These are phyloP conservation scores for Barnardius zonarius DNA, from an alignment of 2,113 vertebrate genomes.

Conservation along the genomic window DNA sequence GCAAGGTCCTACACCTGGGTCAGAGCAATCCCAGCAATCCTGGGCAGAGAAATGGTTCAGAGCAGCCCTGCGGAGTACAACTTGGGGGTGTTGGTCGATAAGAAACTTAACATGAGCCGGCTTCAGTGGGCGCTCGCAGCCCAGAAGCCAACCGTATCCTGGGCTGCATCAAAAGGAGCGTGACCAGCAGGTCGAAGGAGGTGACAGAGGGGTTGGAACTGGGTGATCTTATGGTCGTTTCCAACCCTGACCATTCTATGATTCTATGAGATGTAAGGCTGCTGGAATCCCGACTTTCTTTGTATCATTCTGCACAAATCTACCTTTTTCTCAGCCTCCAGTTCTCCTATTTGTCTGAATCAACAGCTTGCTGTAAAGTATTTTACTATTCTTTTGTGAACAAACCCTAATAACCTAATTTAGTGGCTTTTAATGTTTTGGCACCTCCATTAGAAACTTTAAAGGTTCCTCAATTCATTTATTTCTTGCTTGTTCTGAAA, in stretches of 20 bases:
- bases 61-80: neutral
- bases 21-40: neutral
- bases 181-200: neutral
- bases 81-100: neutral
- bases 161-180: neutral
- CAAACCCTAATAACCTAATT: neutral
- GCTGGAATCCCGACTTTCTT: neutral
- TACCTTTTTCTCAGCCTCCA: neutral
- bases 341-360: neutral
- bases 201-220: neutral
- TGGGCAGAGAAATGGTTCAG: neutral
- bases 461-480: neutral
- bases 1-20: neutral
- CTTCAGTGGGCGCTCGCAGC: neutral
- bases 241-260: neutral
- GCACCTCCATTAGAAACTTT: neutral
- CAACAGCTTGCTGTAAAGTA: neutral
- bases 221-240: neutral
- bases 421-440: neutral
- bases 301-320: neutral
- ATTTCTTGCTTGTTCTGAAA: neutral
- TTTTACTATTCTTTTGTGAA: neutral
- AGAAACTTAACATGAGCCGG: neutral
- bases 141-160: neutral
- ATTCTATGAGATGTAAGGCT: neutral